Percentiles rank a stretch among this genome's conserved stretches.
phyloP scores from a whole-genome alignment of 2,113 vertebrate species.

The Egretta garzetta region DNA sequence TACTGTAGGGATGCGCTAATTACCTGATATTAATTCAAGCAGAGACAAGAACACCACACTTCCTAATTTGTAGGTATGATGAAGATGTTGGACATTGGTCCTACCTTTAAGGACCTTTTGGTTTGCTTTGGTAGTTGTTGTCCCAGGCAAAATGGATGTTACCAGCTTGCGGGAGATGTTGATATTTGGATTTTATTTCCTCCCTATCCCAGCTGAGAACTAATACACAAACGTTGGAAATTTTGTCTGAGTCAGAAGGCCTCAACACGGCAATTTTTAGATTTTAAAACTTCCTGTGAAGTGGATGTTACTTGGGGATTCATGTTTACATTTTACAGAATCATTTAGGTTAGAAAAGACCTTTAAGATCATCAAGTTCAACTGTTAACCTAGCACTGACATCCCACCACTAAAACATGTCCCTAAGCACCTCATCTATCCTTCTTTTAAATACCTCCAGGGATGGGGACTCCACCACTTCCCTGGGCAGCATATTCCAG shows the following conservation, averaged over 20 bases:
- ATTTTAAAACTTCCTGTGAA: not conserved
- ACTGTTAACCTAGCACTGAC: not conserved
- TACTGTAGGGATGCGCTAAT: constrained; percentile 10
- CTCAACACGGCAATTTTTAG: not conserved
- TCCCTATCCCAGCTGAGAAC: not conserved
- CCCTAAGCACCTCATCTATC: not conserved
- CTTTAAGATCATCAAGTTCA: not conserved
- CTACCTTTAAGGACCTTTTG: not conserved
- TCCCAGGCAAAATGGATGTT: not conserved
- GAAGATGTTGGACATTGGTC: not conserved
- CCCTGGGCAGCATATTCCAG: not conserved
- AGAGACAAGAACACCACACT: not conserved
- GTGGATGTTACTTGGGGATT: not conserved
- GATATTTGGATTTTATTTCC: not conserved
- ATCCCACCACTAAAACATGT: not conserved
- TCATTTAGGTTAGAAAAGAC: not conserved
- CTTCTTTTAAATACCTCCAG: not conserved
- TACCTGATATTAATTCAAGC: constrained; percentile 30
- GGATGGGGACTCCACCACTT: not conserved
- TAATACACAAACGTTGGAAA: not conserved
- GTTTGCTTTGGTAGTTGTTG: not conserved
- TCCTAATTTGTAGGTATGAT: not conserved
- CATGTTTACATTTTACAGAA: not conserved
- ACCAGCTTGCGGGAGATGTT: not conserved
- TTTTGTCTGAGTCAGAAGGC: not conserved